Conservation (phyloP, 2,113 vertebrate species). For the Sula dactylatra region DNA sequence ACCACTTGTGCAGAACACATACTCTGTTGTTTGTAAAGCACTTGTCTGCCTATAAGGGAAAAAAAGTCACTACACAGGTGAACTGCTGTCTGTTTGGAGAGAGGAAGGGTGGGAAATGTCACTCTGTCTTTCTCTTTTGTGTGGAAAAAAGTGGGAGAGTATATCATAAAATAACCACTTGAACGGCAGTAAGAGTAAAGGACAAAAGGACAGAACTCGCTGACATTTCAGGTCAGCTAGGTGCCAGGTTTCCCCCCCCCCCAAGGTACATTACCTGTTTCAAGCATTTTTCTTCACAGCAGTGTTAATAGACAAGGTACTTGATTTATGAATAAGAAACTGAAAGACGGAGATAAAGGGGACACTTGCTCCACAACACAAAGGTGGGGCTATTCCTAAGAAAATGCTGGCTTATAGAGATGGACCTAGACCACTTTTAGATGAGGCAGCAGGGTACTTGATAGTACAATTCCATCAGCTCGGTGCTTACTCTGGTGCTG, state of each 20-base stretch:
- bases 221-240: neutral
- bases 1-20: neutral
- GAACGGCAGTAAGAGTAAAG: neutral
- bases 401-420: fast-evolving
- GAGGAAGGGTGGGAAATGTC: neutral
- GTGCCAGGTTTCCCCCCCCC: neutral
- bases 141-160: neutral
- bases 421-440: neutral
- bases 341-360: neutral
- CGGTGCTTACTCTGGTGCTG: neutral
- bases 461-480: neutral
- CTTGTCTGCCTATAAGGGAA: neutral
- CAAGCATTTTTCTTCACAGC: neutral
- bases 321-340: neutral
- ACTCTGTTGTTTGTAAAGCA: neutral
- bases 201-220: neutral
- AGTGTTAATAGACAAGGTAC: neutral
- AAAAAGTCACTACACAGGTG: neutral
- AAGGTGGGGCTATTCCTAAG: neutral
- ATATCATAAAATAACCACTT: neutral
- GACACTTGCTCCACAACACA: neutral
- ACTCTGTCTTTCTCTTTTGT: neutral
- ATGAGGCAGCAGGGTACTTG: neutral
- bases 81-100: neutral
- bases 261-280: neutral